Base-by-base conservation (phyloP, 2,888 invertebrate species). In the Andrena bicolor region DNA sequence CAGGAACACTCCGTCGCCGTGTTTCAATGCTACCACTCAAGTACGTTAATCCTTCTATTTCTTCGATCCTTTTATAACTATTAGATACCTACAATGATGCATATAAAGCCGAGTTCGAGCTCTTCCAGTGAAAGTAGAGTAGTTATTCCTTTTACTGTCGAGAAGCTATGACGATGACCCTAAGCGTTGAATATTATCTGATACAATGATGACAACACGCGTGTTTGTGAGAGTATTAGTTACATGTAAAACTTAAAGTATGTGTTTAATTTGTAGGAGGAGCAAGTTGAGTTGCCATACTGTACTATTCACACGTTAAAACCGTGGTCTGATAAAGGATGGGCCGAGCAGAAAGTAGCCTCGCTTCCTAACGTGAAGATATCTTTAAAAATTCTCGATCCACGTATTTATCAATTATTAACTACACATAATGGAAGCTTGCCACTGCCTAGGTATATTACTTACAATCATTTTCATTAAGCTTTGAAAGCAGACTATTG, bases 381-480 rank as follows among this genome's bases (percentile, higher is more conserved):
- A 66, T 94, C 95, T 13, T 91, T 98, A 63, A 95, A 96, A 73
- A 91, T 95, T 63, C 95, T 98, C 83, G 94, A 96, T 1, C 94
- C 95, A 35, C 96, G 97, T 87, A 95, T 97, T 74, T 96, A 96
- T 89, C 94, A 95, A 66, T 94, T 98, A 87, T 92, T 98, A 80
- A 95, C 96, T 82, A 95, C 96, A 26, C 98, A 98, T 92, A 96
- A 96, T 89, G 98, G 98, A 49, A 95, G 95, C 79, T 93, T 98
- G 92, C 97, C 98, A 0, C 94, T 98, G 77, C 95, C 97, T 88
- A 98, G 97, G 97, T 97, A 92, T 93, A 89, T 88, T n/a, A 20
- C 5, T 65, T 26, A 23, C 0, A 28, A 70, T 30, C 2, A 20
- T 20, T 49, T 66, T 56, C 7, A 26, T 4, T 8, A 7, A 41